These are phyloP conservation scores for Oncorhynchus nerka DNA, from an alignment of 2,113 vertebrate genomes.

Conservation along the genomic window DNA sequence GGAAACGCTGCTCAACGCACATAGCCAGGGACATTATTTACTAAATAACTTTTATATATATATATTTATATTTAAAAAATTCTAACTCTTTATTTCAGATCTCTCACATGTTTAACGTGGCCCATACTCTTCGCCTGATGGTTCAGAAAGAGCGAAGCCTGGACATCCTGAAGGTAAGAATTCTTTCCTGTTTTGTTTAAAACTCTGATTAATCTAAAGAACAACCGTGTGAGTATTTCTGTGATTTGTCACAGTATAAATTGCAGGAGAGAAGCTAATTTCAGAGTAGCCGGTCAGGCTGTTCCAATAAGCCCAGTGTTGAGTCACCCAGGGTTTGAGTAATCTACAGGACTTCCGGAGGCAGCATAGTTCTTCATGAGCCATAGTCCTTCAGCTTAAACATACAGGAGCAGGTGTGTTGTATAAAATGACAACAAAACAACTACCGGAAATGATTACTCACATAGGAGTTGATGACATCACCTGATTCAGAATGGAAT, in stretches of 20 bases:
- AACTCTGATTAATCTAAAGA: not conserved
- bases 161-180: slow-evolving; percentile 90
- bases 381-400: not conserved
- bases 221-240: not conserved
- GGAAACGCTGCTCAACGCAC: too few species aligned
- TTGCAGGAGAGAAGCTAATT: too few species aligned
- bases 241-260: too few species aligned
- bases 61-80: too few species aligned
- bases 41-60: too few species aligned
- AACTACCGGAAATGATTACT: not conserved
- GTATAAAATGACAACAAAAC: not conserved
- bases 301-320: too few species aligned
- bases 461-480: not conserved
- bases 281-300: too few species aligned
- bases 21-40: too few species aligned
- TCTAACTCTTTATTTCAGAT: slow-evolving; percentile 68
- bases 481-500: not conserved
- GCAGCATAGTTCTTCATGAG: too few species aligned
- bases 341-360: too few species aligned
- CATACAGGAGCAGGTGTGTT: not conserved
- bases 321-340: too few species aligned
- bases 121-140: slow-evolving; percentile 87
- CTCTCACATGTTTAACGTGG: slow-evolving; percentile 92
- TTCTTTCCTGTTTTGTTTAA: too few species aligned
- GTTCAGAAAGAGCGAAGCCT: slow-evolving; percentile 93